These are phyloP conservation scores for Xanthia togata DNA, from an alignment of 2,888 invertebrate species.

Conservation along the genomic window DNA sequence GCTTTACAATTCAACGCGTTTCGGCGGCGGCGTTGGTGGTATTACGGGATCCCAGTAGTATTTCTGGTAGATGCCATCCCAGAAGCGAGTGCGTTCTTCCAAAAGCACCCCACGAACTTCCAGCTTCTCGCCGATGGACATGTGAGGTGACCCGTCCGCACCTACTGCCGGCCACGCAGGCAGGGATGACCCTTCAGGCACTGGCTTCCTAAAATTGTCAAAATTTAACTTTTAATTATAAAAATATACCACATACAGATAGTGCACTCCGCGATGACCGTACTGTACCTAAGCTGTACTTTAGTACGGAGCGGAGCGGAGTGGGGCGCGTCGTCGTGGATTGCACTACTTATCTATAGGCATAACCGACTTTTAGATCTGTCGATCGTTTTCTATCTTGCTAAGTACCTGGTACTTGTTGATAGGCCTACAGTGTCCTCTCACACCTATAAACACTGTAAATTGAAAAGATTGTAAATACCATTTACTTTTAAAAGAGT, in stretches of 20 bases:
- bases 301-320: too few species aligned
- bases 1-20: conserved; percentile 32
- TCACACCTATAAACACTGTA: too few species aligned
- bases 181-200: conserved; percentile 25
- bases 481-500: too few species aligned
- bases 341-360: too few species aligned
- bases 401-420: too few species aligned
- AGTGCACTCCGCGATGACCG: too few species aligned
- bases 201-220: conserved; percentile 26
- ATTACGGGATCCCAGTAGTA: conserved; percentile 40
- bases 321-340: too few species aligned
- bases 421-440: too few species aligned
- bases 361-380: too few species aligned
- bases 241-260: background rate
- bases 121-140: conserved; percentile 61
- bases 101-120: conserved; percentile 49
- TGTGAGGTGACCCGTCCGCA: conserved; percentile 55
- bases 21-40: conserved; percentile 14
- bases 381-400: too few species aligned
- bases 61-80: conserved; percentile 66
- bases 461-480: too few species aligned
- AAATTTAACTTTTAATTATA: background rate
- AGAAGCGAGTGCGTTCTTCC: conserved; percentile 56
- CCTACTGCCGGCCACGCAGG: conserved; percentile 64
- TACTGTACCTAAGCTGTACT: too few species aligned